Percentiles rank a stretch among this genome's conserved stretches.
Evolutionary conservation across 2,888 invertebrate species (phyloP).

Genomic region (Teinopalpus imperialis): DNA sequence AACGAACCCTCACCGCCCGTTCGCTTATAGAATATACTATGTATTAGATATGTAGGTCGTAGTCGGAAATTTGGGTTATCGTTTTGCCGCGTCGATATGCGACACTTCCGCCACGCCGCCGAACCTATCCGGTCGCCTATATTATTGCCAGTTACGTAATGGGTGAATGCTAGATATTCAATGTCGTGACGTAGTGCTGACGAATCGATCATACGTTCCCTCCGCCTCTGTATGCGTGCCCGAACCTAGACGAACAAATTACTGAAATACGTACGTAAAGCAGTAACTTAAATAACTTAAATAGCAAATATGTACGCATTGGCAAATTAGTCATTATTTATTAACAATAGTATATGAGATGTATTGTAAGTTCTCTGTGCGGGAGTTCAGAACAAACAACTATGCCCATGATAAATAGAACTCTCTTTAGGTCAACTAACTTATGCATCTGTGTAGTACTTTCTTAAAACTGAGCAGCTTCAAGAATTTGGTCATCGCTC

Average conservation of each 20-base stretch:
- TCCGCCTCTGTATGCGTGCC: background rate
- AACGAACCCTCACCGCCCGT: slow-evolving; percentile 50
- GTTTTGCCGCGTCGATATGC: slow-evolving; percentile 73
- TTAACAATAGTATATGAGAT: too few relatives aligned
- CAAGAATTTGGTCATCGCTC: too few relatives aligned
- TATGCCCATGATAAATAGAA: too few relatives aligned
- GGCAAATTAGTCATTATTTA: too few relatives aligned
- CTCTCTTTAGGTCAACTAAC: too few relatives aligned
- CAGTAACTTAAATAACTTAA: too few relatives aligned
- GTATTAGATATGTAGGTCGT: slow-evolving; percentile 77
- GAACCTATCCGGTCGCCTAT: slow-evolving; percentile 64
- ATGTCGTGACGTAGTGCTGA: slow-evolving; percentile 44
- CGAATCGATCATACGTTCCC: slow-evolving; percentile 35
- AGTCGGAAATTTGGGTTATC: slow-evolving; percentile 78
- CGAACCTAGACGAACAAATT: background rate
- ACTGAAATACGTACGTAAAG: too few relatives aligned
- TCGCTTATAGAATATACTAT: slow-evolving; percentile 59
- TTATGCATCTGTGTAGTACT: too few relatives aligned
- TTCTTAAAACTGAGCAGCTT: too few relatives aligned
- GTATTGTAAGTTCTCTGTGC: too few relatives aligned
- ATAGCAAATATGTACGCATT: too few relatives aligned
- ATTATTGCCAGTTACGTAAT: slow-evolving; percentile 60
- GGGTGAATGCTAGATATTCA: slow-evolving; percentile 48
- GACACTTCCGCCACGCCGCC: slow-evolving; percentile 67
- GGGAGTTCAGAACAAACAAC: too few relatives aligned